These are phyloP conservation scores for Musca domestica DNA, from an alignment of 1,140 invertebrate species.

Conservation along the genomic window DNA sequence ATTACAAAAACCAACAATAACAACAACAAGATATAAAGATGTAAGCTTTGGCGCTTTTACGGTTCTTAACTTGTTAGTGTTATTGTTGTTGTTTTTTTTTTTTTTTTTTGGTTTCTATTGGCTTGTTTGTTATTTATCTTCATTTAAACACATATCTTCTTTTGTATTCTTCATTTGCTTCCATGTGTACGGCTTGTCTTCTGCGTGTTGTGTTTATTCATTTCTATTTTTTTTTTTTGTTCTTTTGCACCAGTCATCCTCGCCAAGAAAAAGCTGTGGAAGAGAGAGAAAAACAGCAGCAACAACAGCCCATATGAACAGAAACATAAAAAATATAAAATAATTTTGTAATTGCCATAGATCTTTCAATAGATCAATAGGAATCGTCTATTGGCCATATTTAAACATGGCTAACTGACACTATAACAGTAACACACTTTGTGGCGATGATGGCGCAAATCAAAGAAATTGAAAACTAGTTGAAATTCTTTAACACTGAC, in stretches of 20 bases:
- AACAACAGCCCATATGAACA: background rate
- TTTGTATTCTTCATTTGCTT: background rate
- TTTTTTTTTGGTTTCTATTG: background rate
- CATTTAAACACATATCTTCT: background rate
- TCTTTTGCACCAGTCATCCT: background rate
- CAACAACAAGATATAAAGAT: too few species aligned
- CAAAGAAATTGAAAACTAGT: too few species aligned
- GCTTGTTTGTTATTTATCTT: background rate
- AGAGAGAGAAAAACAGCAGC: background rate
- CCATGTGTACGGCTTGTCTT: too few species aligned
- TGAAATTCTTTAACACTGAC: too few species aligned
- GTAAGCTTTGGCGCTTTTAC: too few species aligned
- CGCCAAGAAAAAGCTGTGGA: background rate
- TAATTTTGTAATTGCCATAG: slow-evolving; percentile 14
- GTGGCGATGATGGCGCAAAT: too few species aligned
- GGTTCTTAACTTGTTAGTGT: background rate
- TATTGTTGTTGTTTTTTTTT: background rate
- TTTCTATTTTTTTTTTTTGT: background rate
- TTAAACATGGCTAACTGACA: slow-evolving; percentile 13
- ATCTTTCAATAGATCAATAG: slow-evolving; percentile 15
- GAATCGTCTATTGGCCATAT: background rate
- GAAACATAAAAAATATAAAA: background rate
- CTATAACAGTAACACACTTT: background rate
- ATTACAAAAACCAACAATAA: too few species aligned
- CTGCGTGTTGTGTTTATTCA: too few species aligned